Evolutionary conservation across 1,140 invertebrate genomes (phyloP).

Genomic region (Neotoxoptera formosana): DNA sequence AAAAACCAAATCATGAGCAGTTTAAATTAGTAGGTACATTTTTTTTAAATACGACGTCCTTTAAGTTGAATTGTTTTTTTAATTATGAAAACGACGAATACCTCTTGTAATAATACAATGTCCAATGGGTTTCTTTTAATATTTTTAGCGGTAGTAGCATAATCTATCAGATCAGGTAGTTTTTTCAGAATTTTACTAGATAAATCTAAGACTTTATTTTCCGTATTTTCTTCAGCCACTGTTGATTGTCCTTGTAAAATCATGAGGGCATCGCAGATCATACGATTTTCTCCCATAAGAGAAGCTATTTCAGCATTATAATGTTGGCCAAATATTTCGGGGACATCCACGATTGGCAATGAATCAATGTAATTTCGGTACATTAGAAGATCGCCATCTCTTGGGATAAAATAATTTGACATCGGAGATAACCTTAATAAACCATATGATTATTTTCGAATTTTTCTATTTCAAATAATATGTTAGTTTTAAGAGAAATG

Average conservation of each 20-base stretch:
- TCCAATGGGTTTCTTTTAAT: constrained; percentile 79
- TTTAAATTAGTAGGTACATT: too few relatives aligned
- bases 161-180: constrained; percentile 76
- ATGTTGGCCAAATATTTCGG: constrained; percentile 88
- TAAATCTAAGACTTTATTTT: constrained; percentile 77
- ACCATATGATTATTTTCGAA: neutral
- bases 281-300: constrained; percentile 77
- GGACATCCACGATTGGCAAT: constrained; percentile 77
- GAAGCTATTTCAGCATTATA: constrained; percentile 91
- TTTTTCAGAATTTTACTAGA: constrained; percentile 75
- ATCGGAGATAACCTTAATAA: constrained; percentile 63
- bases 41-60: neutral
- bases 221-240: constrained; percentile 68
- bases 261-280: constrained; percentile 82
- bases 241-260: constrained; percentile 76
- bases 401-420: constrained; percentile 79
- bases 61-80: neutral
- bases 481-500: neutral
- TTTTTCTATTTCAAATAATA: neutral
- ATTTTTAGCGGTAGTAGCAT: constrained; percentile 75
- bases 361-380: constrained; percentile 73
- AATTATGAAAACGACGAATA: constrained; percentile 63
- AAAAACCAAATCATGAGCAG: too few relatives aligned
- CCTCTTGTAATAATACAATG: constrained; percentile 83
- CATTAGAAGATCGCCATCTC: constrained; percentile 79